These are phyloP conservation scores for Lethrus apterus DNA, from an alignment of 1,140 invertebrate genomes.

Conservation along the genomic window DNA sequence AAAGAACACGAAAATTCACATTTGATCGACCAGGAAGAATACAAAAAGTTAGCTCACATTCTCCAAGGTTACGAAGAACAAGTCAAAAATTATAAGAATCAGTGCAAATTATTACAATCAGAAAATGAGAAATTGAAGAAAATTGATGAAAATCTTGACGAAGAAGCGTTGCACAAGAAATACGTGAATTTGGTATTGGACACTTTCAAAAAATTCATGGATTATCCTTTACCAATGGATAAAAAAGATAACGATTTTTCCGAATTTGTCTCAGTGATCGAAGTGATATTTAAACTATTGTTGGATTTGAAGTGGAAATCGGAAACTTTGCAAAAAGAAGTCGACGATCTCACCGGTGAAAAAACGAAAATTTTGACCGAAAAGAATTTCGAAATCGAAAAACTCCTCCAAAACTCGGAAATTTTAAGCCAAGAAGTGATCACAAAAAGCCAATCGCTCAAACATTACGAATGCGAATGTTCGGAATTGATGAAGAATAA, in stretches of 20 bases:
- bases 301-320: conserved; percentile 37
- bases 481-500: conserved; percentile 59
- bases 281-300: conserved; percentile 38
- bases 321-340: conserved; percentile 35
- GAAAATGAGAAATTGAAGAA: conserved; percentile 9
- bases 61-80: conserved; percentile 30
- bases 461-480: conserved; percentile 53
- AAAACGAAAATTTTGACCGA: conserved; percentile 29
- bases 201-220: conserved; percentile 45
- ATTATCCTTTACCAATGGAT: conserved; percentile 24
- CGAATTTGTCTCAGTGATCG: conserved; percentile 21
- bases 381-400: conserved; percentile 38
- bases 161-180: conserved; percentile 24
- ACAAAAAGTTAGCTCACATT: conserved; percentile 26
- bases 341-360: conserved; percentile 34
- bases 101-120: neutral
- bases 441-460: conserved; percentile 29
- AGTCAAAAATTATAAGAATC: conserved; percentile 17
- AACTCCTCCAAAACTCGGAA: conserved; percentile 32
- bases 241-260: neutral
- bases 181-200: conserved; percentile 43
- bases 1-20: neutral
- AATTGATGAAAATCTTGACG: conserved; percentile 15
- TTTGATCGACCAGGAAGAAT: conserved; percentile 24
- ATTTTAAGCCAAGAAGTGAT: conserved; percentile 34